phyloP scores from a whole-genome alignment of 2,113 vertebrate genomes.

The Oryzias woworae region DNA sequence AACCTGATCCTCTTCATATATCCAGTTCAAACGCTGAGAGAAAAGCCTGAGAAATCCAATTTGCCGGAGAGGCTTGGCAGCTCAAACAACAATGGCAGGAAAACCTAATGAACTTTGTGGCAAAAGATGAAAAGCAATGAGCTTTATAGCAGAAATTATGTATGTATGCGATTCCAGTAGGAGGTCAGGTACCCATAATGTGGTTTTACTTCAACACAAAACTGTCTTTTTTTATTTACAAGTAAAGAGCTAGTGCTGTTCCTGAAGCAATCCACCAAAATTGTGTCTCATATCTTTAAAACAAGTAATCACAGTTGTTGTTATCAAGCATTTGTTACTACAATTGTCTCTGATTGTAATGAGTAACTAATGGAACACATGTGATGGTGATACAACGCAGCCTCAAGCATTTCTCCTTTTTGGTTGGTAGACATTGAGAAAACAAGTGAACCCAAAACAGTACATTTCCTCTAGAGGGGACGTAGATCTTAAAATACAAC shows the following conservation, averaged over 20 bases:
- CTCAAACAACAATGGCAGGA: conserved; percentile 53
- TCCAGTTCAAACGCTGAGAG: conserved; percentile 68
- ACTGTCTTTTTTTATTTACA: background rate
- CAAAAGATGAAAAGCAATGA: conserved; percentile 64
- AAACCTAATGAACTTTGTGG: conserved; percentile 65
- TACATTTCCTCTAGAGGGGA: too few relatives aligned
- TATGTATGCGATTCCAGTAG: conserved; percentile 49
- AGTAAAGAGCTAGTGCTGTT: conserved; percentile 11
- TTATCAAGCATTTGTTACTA: conserved; percentile 18
- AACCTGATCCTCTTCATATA: conserved; percentile 68
- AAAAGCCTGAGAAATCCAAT: conserved; percentile 67
- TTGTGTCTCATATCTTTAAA: conserved; percentile 29
- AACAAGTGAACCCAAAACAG: background rate
- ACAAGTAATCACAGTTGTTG: conserved; percentile 31
- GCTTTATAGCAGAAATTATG: conserved; percentile 51
- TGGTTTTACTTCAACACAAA: conserved; percentile 29
- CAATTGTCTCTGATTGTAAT: conserved; percentile 40
- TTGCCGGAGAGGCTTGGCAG: conserved; percentile 57
- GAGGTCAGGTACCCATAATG: conserved; percentile 55
- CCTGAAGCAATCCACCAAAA: background rate
- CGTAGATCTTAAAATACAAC: too few relatives aligned
- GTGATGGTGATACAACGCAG: conserved; percentile 8
- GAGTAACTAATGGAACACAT: conserved; percentile 20
- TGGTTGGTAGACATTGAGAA: background rate
- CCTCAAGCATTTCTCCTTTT: conserved; percentile 11